Percentiles rank a stretch among this genome's conserved stretches.
phyloP scores from a whole-genome alignment of 2,113 vertebrate genomes.

The Atractosteus spatula region DNA sequence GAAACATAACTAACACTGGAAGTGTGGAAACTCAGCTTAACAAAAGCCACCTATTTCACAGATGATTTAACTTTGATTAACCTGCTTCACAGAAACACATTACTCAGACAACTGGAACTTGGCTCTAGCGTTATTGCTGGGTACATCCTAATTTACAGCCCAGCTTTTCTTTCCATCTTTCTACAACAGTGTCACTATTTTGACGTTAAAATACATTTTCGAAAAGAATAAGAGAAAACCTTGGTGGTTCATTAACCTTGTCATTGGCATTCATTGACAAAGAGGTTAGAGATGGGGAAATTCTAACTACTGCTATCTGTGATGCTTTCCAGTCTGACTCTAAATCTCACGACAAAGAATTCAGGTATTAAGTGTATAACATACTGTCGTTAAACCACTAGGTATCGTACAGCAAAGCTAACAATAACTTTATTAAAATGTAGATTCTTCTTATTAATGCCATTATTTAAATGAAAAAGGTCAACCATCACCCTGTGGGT shows the following conservation, averaged over 20 bases:
- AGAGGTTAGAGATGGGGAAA: slow-evolving; percentile 58
- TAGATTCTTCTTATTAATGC: background rate
- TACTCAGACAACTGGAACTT: slow-evolving; percentile 67
- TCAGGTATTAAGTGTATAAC: slow-evolving; percentile 56
- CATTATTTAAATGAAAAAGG: background rate
- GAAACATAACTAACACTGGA: slow-evolving; percentile 6
- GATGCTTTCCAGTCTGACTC: slow-evolving; percentile 52
- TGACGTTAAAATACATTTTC: slow-evolving; percentile 61
- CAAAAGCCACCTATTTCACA: slow-evolving; percentile 77
- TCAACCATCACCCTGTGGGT: background rate
- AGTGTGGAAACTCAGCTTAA: slow-evolving; percentile 50
- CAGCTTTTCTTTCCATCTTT: slow-evolving; percentile 61
- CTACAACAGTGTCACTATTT: slow-evolving; percentile 71
- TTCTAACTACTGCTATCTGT: slow-evolving; percentile 60
- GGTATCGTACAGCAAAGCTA: slow-evolving; percentile 42
- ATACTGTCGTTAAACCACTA: slow-evolving; percentile 30
- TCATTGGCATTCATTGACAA: slow-evolving; percentile 58
- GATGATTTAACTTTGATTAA: slow-evolving; percentile 78
- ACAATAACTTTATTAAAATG: background rate
- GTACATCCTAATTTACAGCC: slow-evolving; percentile 61
- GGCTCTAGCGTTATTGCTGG: slow-evolving; percentile 57
- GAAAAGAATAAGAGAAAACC: slow-evolving; percentile 44
- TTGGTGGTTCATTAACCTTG: slow-evolving; percentile 63
- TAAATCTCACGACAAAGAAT: slow-evolving; percentile 59
- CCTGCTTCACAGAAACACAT: slow-evolving; percentile 65